These are phyloP conservation scores for Stichodactyla mertensii DNA, from an alignment of 64 coral and sea anemone genomes.

Conservation along the genomic window DNA sequence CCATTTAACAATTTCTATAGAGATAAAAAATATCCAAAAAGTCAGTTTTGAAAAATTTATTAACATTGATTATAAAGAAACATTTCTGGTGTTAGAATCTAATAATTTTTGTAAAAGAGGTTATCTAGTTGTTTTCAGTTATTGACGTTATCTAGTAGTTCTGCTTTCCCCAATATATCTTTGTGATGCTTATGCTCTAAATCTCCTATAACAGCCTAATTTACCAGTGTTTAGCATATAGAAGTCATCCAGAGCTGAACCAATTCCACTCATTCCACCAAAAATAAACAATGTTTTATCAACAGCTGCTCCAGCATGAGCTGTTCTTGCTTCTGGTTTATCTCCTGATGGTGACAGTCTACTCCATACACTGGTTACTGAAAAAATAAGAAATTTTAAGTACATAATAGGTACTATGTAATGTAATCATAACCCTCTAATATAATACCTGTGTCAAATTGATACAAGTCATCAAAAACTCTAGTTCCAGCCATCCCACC, in stretches of 20 bases:
- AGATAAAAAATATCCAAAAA: neutral
- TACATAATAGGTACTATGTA: no score
- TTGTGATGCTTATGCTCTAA: neutral
- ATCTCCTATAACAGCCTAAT: neutral
- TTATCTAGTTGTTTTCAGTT: no score
- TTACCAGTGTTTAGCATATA: constrained; percentile 73
- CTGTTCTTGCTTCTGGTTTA: constrained; percentile 58
- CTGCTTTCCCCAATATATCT: no score
- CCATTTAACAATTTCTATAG: constrained; percentile 61
- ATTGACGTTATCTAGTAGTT: no score
- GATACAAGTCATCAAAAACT: constrained; percentile 75
- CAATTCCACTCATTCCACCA: constrained; percentile 84
- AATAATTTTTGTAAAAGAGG: no score
- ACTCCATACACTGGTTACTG: constrained; percentile 52
- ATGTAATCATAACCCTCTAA: no score
- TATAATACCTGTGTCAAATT: constrained; percentile 61
- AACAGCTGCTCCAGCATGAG: constrained; percentile 58
- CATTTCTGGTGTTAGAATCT: no score
- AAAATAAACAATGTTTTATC: constrained; percentile 54
- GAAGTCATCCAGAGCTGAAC: constrained; percentile 67
- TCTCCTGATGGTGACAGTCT: constrained; percentile 48
- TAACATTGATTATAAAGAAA: neutral
- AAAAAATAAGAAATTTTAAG: neutral
- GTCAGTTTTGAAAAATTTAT: neutral
- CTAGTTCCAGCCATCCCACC: constrained; percentile 86